phyloP scores from a whole-genome alignment of 2,113 vertebrate genomes.

The Grus americana region DNA sequence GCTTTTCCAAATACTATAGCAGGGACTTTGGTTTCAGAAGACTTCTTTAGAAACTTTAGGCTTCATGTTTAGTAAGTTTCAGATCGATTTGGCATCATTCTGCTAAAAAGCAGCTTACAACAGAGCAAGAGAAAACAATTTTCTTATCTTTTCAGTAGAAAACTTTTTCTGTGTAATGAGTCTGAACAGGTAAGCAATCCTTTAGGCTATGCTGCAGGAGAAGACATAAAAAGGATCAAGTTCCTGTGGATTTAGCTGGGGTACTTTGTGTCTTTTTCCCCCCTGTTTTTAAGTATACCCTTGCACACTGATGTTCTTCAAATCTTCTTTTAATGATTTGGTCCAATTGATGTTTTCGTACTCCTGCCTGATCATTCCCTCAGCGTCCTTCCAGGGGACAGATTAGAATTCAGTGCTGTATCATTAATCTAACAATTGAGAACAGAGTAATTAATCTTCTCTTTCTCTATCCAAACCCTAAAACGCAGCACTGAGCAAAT shows the following conservation, averaged over 20 bases:
- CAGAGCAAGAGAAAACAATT: not conserved
- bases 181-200: not conserved
- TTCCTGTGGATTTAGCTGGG: not conserved
- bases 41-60: not conserved
- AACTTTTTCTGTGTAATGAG: not conserved
- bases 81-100: not conserved
- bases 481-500: not conserved
- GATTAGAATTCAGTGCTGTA: not conserved
- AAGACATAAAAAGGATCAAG: not conserved
- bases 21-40: not conserved
- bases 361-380: not conserved
- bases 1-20: not conserved
- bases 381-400: not conserved
- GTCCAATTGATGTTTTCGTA: slow-evolving; percentile 1
- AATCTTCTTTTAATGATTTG: slow-evolving; percentile 13
- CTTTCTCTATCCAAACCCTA: not conserved
- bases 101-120: not conserved
- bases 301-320: not conserved
- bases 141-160: not conserved
- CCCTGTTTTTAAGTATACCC: not conserved
- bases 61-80: not conserved
- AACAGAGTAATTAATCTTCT: slow-evolving; percentile 42
- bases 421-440: not conserved
- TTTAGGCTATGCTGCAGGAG: not conserved
- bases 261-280: not conserved